phyloP scores from a whole-genome alignment of 2,113 vertebrate genomes.

The Pipra filicauda region DNA sequence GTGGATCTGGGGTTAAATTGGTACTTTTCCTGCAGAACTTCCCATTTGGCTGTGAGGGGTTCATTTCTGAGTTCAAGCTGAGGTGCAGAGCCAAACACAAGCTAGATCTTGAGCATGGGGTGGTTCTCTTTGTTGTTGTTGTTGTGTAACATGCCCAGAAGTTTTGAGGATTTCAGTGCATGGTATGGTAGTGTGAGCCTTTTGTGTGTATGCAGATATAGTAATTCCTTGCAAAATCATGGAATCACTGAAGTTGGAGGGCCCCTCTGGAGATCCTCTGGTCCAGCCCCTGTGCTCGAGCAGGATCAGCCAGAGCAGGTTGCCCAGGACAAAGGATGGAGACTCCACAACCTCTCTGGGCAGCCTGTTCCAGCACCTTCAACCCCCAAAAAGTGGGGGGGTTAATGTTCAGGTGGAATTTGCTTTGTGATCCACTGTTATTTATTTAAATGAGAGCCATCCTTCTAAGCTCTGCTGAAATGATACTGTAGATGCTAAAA shows the following conservation, averaged over 20 bases:
- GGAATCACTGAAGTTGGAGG: not conserved
- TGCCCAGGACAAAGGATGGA: not conserved
- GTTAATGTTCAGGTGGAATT: not conserved
- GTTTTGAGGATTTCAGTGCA: not conserved
- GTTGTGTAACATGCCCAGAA: not conserved
- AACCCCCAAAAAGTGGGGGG: fast-evolving
- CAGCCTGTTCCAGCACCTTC: not conserved
- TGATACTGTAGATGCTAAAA: not conserved
- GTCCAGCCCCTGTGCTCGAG: not conserved
- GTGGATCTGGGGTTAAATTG: not conserved
- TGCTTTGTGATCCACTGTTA: not conserved
- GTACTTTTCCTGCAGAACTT: not conserved
- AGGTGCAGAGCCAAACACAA: not conserved
- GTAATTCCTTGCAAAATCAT: not conserved
- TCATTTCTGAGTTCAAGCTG: not conserved
- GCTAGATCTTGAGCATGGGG: fast-evolving
- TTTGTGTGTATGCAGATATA: not conserved
- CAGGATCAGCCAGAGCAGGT: not conserved
- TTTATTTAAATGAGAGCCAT: not conserved
- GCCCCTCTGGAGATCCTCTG: not conserved
- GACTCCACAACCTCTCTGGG: not conserved
- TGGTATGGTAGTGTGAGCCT: fast-evolving
- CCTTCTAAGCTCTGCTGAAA: not conserved
- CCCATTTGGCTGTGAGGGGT: fast-evolving
- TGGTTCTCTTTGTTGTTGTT: not conserved